Percentiles rank a stretch among this genome's conserved stretches.
phyloP scores from a whole-genome alignment of 2,113 vertebrate species.

The Corydoras maculifer region DNA sequence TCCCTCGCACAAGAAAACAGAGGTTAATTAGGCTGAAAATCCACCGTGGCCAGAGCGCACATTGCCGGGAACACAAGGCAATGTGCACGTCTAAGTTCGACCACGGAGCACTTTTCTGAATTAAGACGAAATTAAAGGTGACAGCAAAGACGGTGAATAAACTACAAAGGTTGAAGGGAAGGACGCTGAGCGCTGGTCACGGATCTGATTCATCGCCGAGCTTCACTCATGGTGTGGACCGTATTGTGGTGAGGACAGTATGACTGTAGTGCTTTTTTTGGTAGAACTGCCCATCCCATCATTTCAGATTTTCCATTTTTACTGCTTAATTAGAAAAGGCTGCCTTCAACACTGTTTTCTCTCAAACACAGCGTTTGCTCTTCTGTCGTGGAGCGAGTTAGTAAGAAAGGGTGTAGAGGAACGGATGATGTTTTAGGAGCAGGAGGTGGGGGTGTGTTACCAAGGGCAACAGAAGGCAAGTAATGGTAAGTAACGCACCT shows the following conservation, averaged over 20 bases:
- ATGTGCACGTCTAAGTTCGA: conserved; percentile 42
- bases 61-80: conserved; percentile 43
- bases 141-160: conserved; percentile 29
- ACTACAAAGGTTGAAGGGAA: conserved; percentile 11
- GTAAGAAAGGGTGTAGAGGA: no score
- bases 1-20: conserved; percentile 42
- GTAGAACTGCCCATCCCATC: neutral
- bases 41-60: conserved; percentile 39
- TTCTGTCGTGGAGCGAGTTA: no score
- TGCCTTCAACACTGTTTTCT: no score
- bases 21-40: conserved; percentile 54
- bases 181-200: neutral
- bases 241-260: conserved; percentile 8
- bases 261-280: neutral
- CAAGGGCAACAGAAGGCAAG: no score
- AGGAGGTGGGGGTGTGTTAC: no score
- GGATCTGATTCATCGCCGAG: no score
- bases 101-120: conserved; percentile 37
- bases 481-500: no score
- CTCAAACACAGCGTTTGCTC: no score
- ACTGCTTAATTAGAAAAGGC: neutral
- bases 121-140: conserved; percentile 21
- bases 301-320: conserved; percentile 23
- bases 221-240: conserved; percentile 12
- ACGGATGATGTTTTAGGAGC: no score